Base-by-base conservation (phyloP, 2,888 invertebrate genomes). In the Drosophila rubida region DNA sequence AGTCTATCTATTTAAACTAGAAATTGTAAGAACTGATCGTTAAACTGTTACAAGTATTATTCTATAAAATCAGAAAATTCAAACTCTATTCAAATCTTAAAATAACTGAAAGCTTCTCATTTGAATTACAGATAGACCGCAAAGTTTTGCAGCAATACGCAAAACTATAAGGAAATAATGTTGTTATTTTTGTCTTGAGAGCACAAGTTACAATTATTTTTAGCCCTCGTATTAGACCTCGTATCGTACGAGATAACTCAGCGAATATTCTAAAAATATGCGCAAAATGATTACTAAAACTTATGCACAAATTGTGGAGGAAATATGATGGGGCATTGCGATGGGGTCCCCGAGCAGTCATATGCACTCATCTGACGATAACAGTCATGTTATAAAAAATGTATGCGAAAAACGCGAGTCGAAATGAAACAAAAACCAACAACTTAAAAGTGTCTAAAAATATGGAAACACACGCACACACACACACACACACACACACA, bases 291-390 rank as follows among this genome's bases (percentile, higher is more conserved):
- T 37, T 37, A 2, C 13, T 37, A 5, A 14, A 37, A 37, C 35
- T 37, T 37, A 7, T 37, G 14, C 13, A 37, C 37, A 16, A 11
- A 22, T 51, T 37, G 41, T 4, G 39, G 1, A 27, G 23, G 25
- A 42, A 19, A 53, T 37, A 14, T 37, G 5, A 37, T 6, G 2
- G 2, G 35, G 35, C 35, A 39, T 13, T 0, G 27, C 14, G 23
- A 42, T 27, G 30, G 30, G 14, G 37, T 81, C 85, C 67, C 82
- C n/a, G 8, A 54, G 53, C 65, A 64, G 80, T 60, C 67, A 54
- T 75, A 67, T 79, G 85, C 62, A 69, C 76, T 82, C 77, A 82
- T 65, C 62, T 67, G 66, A 32, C 70, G 67, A 75, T 84, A 74
- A 67, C 70, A 46, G 51, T 16, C 44, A 66, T 53, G 58, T 68